A percentile compares a stretch with the other conserved stretches of the same genome.
These are phyloP conservation scores for Catonia carolina DNA, from an alignment of 2,888 invertebrate species.

Conservation along the genomic window DNA sequence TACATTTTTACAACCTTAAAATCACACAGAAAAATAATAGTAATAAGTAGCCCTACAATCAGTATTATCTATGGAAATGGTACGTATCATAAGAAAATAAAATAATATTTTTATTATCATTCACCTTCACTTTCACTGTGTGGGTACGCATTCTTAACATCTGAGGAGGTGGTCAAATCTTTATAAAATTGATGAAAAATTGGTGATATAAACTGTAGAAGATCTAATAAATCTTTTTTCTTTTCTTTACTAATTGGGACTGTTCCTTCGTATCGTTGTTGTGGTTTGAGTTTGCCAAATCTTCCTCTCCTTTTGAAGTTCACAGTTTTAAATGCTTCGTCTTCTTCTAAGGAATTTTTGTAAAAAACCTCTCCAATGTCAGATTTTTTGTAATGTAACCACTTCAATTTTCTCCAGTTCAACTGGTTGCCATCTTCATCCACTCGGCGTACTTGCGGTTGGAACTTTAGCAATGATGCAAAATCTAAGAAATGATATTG, in stretches of 20 bases:
- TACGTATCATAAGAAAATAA: too few species aligned
- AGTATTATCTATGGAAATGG: too few species aligned
- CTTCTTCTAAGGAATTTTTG: conserved; percentile 1
- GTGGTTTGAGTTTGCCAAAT: not conserved
- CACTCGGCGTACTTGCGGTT: not conserved
- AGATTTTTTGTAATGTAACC: not conserved
- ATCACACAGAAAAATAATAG: too few species aligned
- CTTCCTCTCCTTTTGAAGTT: conserved; percentile 1
- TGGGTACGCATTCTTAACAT: too few species aligned
- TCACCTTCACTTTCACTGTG: too few species aligned
- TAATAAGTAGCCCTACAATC: too few species aligned
- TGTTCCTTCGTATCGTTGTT: not conserved
- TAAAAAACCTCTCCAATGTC: not conserved
- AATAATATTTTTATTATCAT: too few species aligned
- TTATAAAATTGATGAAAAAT: conserved; percentile 12
- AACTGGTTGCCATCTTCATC: not conserved
- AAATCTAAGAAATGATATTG: not conserved
- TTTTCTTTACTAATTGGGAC: conserved; percentile 3
- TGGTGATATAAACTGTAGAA: conserved; percentile 9
- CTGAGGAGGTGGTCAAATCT: not conserved
- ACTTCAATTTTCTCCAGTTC: conserved; percentile 2
- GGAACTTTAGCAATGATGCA: not conserved
- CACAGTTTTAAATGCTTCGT: not conserved
- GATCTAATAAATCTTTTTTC: conserved; percentile 10
- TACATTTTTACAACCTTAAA: too few species aligned